phyloP scores from a whole-genome alignment of 2,888 invertebrate species.

The Cephus sareptanus region DNA sequence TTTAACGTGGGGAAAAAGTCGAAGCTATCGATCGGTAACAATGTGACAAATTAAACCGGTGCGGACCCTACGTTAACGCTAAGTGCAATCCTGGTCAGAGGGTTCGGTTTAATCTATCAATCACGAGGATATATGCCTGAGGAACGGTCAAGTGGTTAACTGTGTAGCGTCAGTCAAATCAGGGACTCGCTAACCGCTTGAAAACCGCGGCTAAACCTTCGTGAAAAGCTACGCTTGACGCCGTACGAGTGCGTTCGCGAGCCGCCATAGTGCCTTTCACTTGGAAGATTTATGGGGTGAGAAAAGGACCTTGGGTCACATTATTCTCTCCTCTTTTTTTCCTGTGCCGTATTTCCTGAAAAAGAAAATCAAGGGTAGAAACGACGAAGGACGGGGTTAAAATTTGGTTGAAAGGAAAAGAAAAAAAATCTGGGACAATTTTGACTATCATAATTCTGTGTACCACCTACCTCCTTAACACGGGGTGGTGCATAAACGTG shows the following conservation, averaged over 20 bases:
- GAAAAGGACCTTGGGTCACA: neutral
- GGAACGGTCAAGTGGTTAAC: slow-evolving; percentile 65
- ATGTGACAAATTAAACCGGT: slow-evolving; percentile 26
- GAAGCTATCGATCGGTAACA: neutral
- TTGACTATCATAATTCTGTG: neutral
- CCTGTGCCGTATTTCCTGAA: neutral
- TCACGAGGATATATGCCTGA: slow-evolving; percentile 41
- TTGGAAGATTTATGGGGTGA: slow-evolving; percentile 53
- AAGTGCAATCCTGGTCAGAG: neutral
- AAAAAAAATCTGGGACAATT: neutral
- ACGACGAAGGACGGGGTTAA: neutral
- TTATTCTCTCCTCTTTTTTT: neutral
- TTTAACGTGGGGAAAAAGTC: neutral
- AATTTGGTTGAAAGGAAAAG: neutral
- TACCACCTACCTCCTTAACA: neutral
- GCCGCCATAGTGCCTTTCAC: slow-evolving; percentile 46
- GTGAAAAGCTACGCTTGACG: slow-evolving; percentile 54
- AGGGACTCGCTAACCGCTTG: slow-evolving; percentile 53
- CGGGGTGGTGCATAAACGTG: neutral
- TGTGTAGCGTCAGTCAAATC: slow-evolving; percentile 64
- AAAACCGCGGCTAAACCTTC: slow-evolving; percentile 62
- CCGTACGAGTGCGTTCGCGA: slow-evolving; percentile 37
- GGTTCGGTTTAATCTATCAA: slow-evolving; percentile 62
- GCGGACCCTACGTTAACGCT: neutral
- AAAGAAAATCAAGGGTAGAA: neutral